phyloP scores from a whole-genome alignment of 2,113 vertebrate species.

The Diphyllodes magnificus region DNA sequence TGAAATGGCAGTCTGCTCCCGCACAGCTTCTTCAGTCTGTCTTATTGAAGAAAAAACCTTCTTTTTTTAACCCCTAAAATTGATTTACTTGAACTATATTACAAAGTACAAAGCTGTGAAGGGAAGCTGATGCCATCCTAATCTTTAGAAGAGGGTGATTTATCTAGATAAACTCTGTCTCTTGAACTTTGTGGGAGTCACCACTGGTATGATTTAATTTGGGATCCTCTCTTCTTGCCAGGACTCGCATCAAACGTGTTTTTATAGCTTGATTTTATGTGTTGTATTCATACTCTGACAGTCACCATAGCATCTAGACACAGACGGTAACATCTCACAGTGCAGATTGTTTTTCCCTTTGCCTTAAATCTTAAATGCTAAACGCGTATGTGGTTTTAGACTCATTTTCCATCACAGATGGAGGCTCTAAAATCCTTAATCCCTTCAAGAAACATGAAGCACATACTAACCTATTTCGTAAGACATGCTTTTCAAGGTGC shows the following conservation, averaged over 20 bases:
- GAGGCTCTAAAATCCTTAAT: background rate
- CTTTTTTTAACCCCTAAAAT: background rate
- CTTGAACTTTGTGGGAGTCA: background rate
- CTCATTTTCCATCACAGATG: background rate
- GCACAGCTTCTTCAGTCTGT: background rate
- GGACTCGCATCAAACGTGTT: background rate
- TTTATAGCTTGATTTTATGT: background rate
- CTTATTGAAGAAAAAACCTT: background rate
- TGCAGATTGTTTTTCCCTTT: background rate
- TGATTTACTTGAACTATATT: background rate
- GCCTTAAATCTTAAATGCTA: conserved; percentile 9
- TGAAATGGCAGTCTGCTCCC: background rate
- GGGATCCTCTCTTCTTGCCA: background rate
- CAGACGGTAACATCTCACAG: background rate
- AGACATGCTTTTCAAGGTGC: background rate
- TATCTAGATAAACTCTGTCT: background rate
- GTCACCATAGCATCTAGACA: conserved; percentile 4
- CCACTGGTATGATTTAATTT: background rate
- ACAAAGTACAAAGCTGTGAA: background rate
- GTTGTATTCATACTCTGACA: background rate
- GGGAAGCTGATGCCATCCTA: background rate
- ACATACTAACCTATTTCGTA: background rate
- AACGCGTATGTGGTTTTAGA: background rate
- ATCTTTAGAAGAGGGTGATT: background rate
- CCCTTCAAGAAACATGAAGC: background rate